A percentile compares a stretch with the other conserved stretches of the same genome.
These are phyloP conservation scores for Sylvia atricapilla DNA, from an alignment of 2,113 vertebrate genomes.

Conservation along the genomic window DNA sequence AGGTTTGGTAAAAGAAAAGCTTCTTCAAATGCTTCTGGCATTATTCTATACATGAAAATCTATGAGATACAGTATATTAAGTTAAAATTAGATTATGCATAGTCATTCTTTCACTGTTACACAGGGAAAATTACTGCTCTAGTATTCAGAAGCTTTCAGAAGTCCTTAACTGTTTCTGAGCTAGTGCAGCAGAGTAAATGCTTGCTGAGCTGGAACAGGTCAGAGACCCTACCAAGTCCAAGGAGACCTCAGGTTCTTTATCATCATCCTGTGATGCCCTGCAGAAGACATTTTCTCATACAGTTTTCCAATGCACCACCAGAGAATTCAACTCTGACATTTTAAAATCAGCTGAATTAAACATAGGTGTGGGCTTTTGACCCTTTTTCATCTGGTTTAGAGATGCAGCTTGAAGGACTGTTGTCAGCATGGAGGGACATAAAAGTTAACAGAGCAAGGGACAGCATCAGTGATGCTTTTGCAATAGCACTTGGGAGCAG, in stretches of 20 bases:
- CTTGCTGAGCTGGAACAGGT: not conserved
- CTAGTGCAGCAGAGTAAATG: not conserved
- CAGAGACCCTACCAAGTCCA: not conserved
- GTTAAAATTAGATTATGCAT: not conserved
- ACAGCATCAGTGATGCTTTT: not conserved
- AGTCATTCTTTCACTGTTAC: not conserved
- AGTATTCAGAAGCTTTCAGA: not conserved
- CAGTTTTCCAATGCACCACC: not conserved
- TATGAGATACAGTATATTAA: not conserved
- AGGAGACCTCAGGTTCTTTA: not conserved
- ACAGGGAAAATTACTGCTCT: not conserved
- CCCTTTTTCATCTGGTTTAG: not conserved
- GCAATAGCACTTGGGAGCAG: not conserved
- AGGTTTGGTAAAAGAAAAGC: not conserved
- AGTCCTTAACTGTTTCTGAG: slow-evolving; percentile 6
- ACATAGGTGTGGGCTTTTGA: not conserved
- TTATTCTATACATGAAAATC: not conserved
- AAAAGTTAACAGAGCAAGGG: not conserved
- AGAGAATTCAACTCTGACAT: not conserved
- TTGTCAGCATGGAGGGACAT: not conserved
- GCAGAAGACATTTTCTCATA: not conserved
- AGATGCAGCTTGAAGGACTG: not conserved
- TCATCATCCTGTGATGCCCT: not conserved
- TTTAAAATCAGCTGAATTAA: not conserved
- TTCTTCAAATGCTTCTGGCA: not conserved